Evolutionary conservation across 23 tunicate species (phyloP).

Genomic region (Trididemnum clinides): DNA sequence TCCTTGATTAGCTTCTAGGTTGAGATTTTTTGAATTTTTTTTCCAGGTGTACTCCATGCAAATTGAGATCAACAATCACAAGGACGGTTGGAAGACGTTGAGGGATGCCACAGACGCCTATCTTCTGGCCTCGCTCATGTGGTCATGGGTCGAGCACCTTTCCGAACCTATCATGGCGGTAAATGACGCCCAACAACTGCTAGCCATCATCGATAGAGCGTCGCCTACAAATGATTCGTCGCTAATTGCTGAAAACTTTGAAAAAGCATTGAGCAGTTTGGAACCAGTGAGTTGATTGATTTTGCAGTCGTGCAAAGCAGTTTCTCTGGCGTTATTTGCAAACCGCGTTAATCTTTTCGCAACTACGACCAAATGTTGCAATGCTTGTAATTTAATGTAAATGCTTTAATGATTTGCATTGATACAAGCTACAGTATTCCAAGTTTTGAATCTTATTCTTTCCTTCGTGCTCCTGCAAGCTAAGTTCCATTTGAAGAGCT

Average conservation of each 20-base stretch:
- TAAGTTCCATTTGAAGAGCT: no score
- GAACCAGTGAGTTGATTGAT: constrained; percentile 44
- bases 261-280: constrained; percentile 21
- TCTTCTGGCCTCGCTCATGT: constrained; percentile 79
- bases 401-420: no score
- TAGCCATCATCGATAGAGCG: background rate
- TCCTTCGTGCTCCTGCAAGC: no score
- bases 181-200: background rate
- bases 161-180: constrained; percentile 54
- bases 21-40: no score
- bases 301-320: no score
- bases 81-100: constrained; percentile 62
- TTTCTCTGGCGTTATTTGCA: no score
- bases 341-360: no score
- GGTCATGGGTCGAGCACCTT: constrained; percentile 96
- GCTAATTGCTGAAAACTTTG: constrained; percentile 12
- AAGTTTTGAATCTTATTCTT: no score
- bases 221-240: background rate
- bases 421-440: no score
- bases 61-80: constrained; percentile 57
- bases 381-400: no score
- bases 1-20: no score
- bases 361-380: no score
- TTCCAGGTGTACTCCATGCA: constrained; percentile 59
- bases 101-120: constrained; percentile 48